Evolutionary conservation across 2,888 invertebrate genomes (phyloP), one percentile per base, ranked within the genome.

Genomic region (Listrodromus nycthemerus): DNA sequence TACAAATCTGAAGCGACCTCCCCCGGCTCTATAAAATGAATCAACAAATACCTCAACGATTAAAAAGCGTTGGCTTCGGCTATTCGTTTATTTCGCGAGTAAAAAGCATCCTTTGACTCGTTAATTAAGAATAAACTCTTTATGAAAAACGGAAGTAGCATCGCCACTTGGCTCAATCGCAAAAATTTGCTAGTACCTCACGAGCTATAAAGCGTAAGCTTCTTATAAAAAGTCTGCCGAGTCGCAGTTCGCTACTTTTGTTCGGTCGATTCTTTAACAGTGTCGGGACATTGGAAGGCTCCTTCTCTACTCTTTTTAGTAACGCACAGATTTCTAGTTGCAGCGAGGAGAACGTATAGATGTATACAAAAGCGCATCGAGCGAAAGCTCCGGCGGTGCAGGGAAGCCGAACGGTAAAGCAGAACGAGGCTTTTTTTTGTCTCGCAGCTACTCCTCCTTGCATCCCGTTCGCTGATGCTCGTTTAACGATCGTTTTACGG

Each of bases 401-500:
- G 50, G 30, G 67, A 24, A 66, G 58, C 37, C 19, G 61, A 37
- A 58, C 52, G n/a, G 71, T 55, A 52, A 19, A 73, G 50, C 8
- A 27, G 5, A 50, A 24, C n/a, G 33, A 45, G 21, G 71, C 74
- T 74, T 75, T 70, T 69, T 30, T 8, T 52, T 41, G 30, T 73
- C 74, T 61, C 45, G 75, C 80, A 84, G 63, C 71, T 79, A 21
- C 45, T 63, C 69, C 52, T 55, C 69, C 61, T 77, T 74, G 61
- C 70, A 76, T 65, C 45, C 77, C 74, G 80, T 83, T 80, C 80
- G 83, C 77, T 77, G 83, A 80, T 73, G 71, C 45, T 37, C 69
- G 52, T 63, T 80, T 83, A 80, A 83, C 73, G 80, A 73, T 73
- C 67, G 67, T 83, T 80, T 83, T 80, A 83, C 77, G 63, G 73